A percentile compares a stretch with the other conserved stretches of the same genome.
Conservation (phyloP, 2,888 invertebrate genomes). For the Torymus auratus region DNA sequence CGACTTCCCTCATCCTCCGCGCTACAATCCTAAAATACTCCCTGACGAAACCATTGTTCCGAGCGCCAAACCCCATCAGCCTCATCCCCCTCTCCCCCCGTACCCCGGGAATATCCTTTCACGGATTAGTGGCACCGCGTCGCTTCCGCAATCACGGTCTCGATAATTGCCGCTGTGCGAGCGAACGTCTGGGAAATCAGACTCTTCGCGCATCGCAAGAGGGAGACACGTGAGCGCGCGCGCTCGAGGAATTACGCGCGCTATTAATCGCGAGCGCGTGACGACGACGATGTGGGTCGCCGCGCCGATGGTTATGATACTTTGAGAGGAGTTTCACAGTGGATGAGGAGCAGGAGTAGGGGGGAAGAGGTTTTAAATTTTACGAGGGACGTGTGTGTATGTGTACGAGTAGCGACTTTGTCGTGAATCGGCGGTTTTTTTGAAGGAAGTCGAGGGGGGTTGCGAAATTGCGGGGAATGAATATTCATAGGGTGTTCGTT, state of each 20-base stretch:
- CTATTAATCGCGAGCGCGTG: constrained; percentile 23
- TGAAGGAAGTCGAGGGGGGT: too few relatives aligned
- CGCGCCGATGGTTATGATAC: too few relatives aligned
- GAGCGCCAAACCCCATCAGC: too few relatives aligned
- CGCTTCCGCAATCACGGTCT: constrained; percentile 54
- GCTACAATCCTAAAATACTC: too few relatives aligned
- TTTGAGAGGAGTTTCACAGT: neutral
- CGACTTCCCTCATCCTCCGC: too few relatives aligned
- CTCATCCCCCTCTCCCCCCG: too few relatives aligned
- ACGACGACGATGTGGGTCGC: too few relatives aligned
- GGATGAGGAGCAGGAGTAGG: neutral
- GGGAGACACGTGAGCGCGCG: neutral
- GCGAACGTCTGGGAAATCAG: neutral
- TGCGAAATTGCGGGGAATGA: too few relatives aligned
- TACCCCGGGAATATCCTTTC: constrained; percentile 16
- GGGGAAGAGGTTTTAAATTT: neutral
- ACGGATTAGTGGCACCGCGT: constrained; percentile 28
- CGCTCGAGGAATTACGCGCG: neutral
- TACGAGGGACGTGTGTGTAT: neutral
- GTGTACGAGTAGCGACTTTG: too few relatives aligned
- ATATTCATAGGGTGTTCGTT: too few relatives aligned
- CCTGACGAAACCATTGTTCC: too few relatives aligned
- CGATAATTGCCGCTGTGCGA: constrained; percentile 47
- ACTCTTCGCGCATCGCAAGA: neutral
- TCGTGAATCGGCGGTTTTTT: too few relatives aligned